These are phyloP conservation scores for Nephrotoma flavescens DNA, from an alignment of 2,888 invertebrate genomes.

Conservation along the genomic window DNA sequence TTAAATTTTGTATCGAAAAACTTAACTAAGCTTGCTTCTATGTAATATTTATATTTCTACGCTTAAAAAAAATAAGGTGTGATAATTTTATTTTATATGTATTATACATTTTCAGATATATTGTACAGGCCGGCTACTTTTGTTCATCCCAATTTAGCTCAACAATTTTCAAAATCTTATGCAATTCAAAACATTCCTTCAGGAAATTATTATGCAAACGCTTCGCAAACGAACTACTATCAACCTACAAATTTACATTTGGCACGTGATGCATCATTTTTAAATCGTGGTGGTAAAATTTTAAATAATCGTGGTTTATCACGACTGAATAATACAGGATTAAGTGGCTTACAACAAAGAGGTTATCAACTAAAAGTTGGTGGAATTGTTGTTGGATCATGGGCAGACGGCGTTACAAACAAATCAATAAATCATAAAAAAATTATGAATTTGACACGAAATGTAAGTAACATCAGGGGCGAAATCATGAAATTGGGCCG, in stretches of 20 bases:
- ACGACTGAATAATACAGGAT: background rate
- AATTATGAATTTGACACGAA: background rate
- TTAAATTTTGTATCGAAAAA: background rate
- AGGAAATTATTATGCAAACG: background rate
- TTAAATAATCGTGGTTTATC: slow-evolving; percentile 3
- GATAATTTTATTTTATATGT: too few relatives aligned
- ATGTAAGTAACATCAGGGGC: background rate
- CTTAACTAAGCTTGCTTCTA: background rate
- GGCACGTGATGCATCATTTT: background rate
- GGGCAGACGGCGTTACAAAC: slow-evolving; percentile 14
- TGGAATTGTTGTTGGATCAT: slow-evolving; percentile 22
- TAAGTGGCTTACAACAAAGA: slow-evolving; percentile 13
- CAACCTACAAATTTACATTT: slow-evolving; percentile 1
- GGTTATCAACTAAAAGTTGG: slow-evolving; percentile 21
- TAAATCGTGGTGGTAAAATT: slow-evolving; percentile 6
- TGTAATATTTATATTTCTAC: background rate
- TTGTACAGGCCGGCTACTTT: background rate
- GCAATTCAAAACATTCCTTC: slow-evolving; percentile 12
- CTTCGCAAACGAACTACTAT: background rate
- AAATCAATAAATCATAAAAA: background rate
- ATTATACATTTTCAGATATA: background rate
- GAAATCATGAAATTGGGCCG: too few relatives aligned
- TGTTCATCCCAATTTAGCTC: background rate
- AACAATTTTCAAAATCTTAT: slow-evolving; percentile 1
- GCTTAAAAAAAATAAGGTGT: too few relatives aligned